A percentile compares a stretch with the other conserved stretches of the same genome.
Evolutionary conservation across 37 sponge, comb jelly and placozoan species (phyloP).

Genomic region (Mnemiopsis leidyi): DNA sequence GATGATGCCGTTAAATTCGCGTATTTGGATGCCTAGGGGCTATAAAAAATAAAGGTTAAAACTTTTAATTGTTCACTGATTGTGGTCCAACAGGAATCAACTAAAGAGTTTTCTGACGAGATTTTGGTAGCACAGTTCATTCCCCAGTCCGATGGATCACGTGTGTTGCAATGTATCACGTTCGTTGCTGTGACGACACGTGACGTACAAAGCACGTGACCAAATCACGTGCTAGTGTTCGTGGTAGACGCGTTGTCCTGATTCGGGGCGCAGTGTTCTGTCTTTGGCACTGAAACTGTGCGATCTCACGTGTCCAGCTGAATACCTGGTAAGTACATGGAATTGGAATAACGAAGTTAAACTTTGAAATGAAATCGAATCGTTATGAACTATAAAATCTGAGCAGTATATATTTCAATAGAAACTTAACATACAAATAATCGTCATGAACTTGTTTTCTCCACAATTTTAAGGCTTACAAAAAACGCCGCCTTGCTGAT

Average conservation of each 20-base stretch:
- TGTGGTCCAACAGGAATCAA: no score
- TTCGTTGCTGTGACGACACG: background rate
- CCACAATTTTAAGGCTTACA: no score
- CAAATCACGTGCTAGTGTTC: slow-evolving; percentile 18
- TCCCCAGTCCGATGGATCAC: background rate
- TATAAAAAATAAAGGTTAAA: background rate
- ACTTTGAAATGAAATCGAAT: no score
- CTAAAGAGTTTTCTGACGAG: background rate
- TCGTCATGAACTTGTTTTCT: no score
- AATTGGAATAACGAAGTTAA: no score
- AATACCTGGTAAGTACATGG: slow-evolving; percentile 4
- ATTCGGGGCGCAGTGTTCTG: background rate
- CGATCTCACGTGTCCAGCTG: slow-evolving; percentile 28
- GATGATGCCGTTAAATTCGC: background rate
- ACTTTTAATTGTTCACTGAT: background rate
- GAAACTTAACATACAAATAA: no score
- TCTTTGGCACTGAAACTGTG: slow-evolving; percentile 56
- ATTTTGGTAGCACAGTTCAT: no score
- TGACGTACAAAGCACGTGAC: background rate
- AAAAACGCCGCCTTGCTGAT: no score
- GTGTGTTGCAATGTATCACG: no score
- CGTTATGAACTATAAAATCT: no score
- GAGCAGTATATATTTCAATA: no score
- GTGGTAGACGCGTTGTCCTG: slow-evolving; percentile 14
- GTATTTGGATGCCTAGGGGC: background rate